Evolutionary conservation across 1,140 invertebrate species (phyloP), one percentile per base, ranked within the genome.

Genomic region (Drosophila punjabiensis): DNA sequence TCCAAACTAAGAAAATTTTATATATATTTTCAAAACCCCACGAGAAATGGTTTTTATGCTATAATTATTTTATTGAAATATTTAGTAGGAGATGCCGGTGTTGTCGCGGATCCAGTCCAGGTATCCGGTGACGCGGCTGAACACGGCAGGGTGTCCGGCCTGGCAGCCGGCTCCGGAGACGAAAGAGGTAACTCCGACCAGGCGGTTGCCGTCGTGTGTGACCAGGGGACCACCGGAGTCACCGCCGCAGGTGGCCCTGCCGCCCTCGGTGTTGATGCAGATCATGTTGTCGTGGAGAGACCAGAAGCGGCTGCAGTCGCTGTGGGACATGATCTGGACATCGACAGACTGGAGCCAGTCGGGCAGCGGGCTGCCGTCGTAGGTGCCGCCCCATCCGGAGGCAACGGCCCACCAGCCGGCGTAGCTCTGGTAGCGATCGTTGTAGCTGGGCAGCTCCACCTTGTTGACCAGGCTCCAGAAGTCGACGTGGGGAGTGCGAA

Each of bases 221-320:
- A 93, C 92, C 66, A 95, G 76, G 11, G 94, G 93, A 35, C 95
- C 95, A 56, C 95, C 95, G 65, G 94, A 95, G 92, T 95, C 95
- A 67, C 95, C 95, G 48, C 86, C 75, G 76, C 91, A 93, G 18
- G 92, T 92, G 8, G 92, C 92, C 56, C 64, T 82, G 28, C 82
- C 88, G 3, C 70, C 59, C 7, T 73, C 60, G 24, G 85, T 86
- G n/a, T 76, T 52, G 47, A 87, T 79, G 76, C 91, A 92, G 66
- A 92, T 67, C 45, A 76, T 91, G 50, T 81, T 59, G 32, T 76
- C 70, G 63, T 53, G 37, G 18, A 82, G 55, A 6, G 28, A 48
- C 75, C 75, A 61, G 20, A 10, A 37, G 20, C 50, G 45, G 59
- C 73, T 76, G 37, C 78, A 87, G 11, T 75, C 74, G 2, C 16